A percentile compares a stretch with the other conserved stretches of the same genome.
These are phyloP conservation scores for Leptoclinus maculatus DNA, from an alignment of 2,797 vertebrate genomes.

Conservation along the genomic window DNA sequence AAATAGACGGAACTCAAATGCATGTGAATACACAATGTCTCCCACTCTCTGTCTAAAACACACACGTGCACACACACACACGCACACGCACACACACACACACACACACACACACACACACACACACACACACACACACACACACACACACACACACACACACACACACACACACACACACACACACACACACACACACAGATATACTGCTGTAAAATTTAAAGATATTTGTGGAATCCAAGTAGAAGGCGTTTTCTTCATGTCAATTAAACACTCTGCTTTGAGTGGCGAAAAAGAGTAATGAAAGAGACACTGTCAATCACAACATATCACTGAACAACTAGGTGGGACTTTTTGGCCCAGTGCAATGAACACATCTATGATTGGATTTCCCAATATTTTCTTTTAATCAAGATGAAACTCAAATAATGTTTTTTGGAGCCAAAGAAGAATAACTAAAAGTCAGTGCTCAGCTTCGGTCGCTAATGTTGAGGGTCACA, in stretches of 20 bases:
- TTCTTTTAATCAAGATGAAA: no score
- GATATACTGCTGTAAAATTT: conserved; percentile 31
- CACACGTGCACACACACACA: background rate
- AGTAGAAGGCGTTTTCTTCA: conserved; percentile 38
- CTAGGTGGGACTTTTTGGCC: background rate
- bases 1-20: background rate
- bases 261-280: conserved; percentile 30
- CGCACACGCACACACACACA: background rate
- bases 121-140: background rate
- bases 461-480: no score
- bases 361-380: background rate
- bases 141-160: background rate
- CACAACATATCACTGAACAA: background rate
- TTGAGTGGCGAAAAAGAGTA: background rate
- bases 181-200: background rate
- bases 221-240: conserved; percentile 46
- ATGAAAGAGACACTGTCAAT: background rate
- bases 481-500: background rate
- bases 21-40: background rate
- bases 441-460: no score
- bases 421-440: no score
- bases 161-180: background rate
- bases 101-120: no score
- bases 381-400: background rate
- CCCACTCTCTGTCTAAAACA: background rate